Evolutionary conservation across 2,888 invertebrate genomes (phyloP).

Genomic region (Nephrocerus scutellatus): DNA sequence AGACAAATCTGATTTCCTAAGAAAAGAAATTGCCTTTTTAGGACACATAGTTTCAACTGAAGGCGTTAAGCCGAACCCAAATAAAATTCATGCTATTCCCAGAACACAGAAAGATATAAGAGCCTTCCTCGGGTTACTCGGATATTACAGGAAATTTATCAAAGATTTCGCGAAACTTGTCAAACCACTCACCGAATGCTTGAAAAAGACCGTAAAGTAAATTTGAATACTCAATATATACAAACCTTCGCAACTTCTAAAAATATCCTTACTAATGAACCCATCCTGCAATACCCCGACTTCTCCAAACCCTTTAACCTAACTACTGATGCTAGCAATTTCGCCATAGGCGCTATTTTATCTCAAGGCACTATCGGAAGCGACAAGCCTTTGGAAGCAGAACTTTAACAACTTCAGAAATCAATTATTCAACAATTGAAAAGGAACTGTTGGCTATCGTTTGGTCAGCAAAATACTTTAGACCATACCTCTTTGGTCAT

Average conservation of each 20-base stretch:
- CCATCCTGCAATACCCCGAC: constrained; percentile 34
- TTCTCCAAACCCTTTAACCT: constrained; percentile 23
- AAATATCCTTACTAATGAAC: constrained; percentile 21
- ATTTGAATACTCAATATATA: constrained; percentile 9
- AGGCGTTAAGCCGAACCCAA: constrained; percentile 33
- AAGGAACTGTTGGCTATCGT: constrained; percentile 30
- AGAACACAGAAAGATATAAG: constrained; percentile 29
- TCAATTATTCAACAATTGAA: constrained; percentile 29
- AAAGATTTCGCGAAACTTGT: constrained; percentile 21
- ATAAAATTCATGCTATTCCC: constrained; percentile 30
- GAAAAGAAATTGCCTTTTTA: constrained; percentile 29
- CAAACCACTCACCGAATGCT: constrained; percentile 20
- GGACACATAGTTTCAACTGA: constrained; percentile 35
- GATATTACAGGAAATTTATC: constrained; percentile 25
- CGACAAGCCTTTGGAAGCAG: constrained; percentile 27
- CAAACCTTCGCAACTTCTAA: constrained; percentile 16
- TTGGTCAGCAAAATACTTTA: constrained; percentile 27
- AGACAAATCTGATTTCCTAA: constrained; percentile 29
- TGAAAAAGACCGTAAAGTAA: constrained; percentile 18
- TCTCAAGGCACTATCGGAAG: constrained; percentile 23
- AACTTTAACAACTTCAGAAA: constrained; percentile 25
- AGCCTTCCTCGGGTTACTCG: constrained; percentile 25
- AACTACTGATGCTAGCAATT: constrained; percentile 31
- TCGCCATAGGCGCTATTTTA: constrained; percentile 27
- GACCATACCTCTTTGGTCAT: constrained; percentile 31